Percentiles rank a stretch among this genome's conserved stretches.
Conservation (phyloP, 2,113 vertebrate species). For the Saguinus midas region DNA sequence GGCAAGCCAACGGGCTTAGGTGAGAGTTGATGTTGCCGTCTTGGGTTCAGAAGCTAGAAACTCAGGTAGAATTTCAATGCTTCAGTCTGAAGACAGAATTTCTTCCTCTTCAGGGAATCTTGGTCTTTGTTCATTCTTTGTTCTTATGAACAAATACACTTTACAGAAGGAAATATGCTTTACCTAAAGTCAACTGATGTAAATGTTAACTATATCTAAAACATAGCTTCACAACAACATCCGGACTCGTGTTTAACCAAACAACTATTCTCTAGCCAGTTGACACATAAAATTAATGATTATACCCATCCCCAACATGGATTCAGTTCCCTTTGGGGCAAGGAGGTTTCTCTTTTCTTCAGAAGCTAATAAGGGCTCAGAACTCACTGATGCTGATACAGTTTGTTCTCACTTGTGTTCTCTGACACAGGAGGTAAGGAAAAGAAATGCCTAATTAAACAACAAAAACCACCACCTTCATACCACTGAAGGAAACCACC, state of each 20-base stretch:
- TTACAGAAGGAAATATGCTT: not conserved
- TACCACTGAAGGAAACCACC: not conserved
- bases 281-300: not conserved
- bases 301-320: accelerated
- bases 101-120: not conserved
- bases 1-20: not conserved
- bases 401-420: not conserved
- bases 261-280: not conserved
- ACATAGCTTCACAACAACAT: not conserved
- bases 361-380: not conserved
- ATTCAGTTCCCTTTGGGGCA: not conserved
- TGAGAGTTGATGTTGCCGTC: not conserved
- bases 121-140: not conserved
- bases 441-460: not conserved
- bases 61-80: not conserved
- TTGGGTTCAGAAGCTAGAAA: not conserved
- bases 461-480: not conserved
- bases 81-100: not conserved
- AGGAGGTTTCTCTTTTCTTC: not conserved
- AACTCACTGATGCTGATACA: not conserved
- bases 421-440: not conserved
- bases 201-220: not conserved
- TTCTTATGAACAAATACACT: not conserved
- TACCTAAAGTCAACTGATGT: not conserved
- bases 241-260: not conserved